Conservation (phyloP, 2,113 vertebrate genomes). For the Osmerus eperlanus region DNA sequence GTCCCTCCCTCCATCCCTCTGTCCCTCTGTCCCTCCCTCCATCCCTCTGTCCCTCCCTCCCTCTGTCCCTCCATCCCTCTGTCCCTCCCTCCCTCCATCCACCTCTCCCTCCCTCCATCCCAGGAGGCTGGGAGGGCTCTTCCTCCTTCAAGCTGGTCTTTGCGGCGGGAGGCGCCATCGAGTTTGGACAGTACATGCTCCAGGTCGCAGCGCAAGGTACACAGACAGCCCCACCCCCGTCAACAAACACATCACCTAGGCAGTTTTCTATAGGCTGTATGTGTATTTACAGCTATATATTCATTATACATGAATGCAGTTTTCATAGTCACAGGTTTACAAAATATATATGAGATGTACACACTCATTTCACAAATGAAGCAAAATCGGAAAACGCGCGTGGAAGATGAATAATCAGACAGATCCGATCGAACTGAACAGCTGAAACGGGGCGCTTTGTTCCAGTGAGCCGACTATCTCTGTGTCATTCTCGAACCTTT, state of each 20-base stretch:
- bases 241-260: too few relatives aligned
- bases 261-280: too few relatives aligned
- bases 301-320: background rate
- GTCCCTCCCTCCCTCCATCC: too few relatives aligned
- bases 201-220: constrained; percentile 92
- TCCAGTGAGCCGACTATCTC: background rate
- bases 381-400: too few relatives aligned
- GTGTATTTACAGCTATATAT: background rate
- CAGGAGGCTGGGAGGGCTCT: constrained; percentile 95
- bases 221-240: background rate
- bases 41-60: too few relatives aligned
- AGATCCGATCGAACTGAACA: too few relatives aligned
- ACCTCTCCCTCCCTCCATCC: background rate
- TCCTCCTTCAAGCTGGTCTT: constrained; percentile 86
- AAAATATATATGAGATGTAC: too few relatives aligned
- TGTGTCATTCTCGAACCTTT: constrained; percentile 6
- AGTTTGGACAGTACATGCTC: constrained; percentile 94
- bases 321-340: too few relatives aligned
- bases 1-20: background rate
- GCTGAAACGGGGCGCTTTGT: background rate
- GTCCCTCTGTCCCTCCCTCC: too few relatives aligned
- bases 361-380: too few relatives aligned
- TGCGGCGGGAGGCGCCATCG: constrained; percentile 88
- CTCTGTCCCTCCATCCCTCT: too few relatives aligned
- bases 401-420: too few relatives aligned